Percentiles rank a stretch among this genome's conserved stretches.
Evolutionary conservation across 2,888 invertebrate genomes (phyloP).

Genomic region (Eristalis tenax): DNA sequence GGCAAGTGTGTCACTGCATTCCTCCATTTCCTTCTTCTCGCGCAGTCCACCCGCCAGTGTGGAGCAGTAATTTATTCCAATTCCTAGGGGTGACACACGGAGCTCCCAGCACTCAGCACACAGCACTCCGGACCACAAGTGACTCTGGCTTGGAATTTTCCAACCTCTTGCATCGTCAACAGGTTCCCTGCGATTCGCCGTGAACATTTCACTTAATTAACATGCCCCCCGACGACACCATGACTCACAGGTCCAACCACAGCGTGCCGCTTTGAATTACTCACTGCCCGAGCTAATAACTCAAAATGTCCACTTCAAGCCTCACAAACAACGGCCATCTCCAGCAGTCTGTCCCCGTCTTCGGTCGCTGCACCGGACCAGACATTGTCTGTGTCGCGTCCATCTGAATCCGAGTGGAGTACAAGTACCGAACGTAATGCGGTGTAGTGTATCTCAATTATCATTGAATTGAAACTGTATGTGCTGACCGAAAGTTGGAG

Average conservation of each 20-base stretch:
- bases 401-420: slow-evolving; percentile 32
- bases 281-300: slow-evolving; percentile 39
- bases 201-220: slow-evolving; percentile 56
- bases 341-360: background rate
- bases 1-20: slow-evolving; percentile 74
- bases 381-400: slow-evolving; percentile 10
- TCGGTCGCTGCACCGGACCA: no score
- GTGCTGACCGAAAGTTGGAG: background rate
- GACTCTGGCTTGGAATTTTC: slow-evolving; percentile 35
- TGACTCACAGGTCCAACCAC: slow-evolving; percentile 30
- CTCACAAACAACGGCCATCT: background rate
- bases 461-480: slow-evolving; percentile 53
- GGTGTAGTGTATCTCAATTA: slow-evolving; percentile 55
- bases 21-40: background rate
- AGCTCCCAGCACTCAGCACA: slow-evolving; percentile 3
- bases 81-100: slow-evolving; percentile 36
- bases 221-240: slow-evolving; percentile 28
- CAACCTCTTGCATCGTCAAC: slow-evolving; percentile 61
- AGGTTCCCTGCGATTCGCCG: slow-evolving; percentile 46
- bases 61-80: slow-evolving; percentile 56
- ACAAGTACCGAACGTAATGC: slow-evolving; percentile 7
- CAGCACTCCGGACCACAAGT: slow-evolving; percentile 39
- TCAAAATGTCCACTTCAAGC: slow-evolving; percentile 63
- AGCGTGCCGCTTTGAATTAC: slow-evolving; percentile 14
- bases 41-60: background rate